These are phyloP conservation scores for Lerema accius DNA, from an alignment of 1,140 invertebrate species.

Conservation along the genomic window DNA sequence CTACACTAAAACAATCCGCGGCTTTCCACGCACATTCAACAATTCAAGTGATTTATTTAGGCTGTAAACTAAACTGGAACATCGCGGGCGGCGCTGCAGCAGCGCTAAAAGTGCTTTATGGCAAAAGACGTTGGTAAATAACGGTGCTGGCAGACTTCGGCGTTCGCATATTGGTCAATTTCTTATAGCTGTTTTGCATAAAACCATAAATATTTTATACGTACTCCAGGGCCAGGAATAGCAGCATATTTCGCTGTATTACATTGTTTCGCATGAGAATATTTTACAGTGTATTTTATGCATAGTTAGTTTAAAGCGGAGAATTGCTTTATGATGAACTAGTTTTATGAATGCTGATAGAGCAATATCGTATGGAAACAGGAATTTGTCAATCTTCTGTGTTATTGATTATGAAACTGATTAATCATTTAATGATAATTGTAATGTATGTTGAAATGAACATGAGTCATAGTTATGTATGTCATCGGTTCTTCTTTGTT, in stretches of 20 bases:
- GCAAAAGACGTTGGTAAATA: conserved; percentile 33
- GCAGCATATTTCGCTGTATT: conserved; percentile 8
- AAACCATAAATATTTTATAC: conserved; percentile 34
- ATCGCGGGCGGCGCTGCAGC: conserved; percentile 8
- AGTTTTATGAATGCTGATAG: no score
- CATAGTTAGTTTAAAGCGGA: background rate
- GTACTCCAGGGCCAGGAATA: conserved; percentile 19
- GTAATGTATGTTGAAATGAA: no score
- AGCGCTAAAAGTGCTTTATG: conserved; percentile 30
- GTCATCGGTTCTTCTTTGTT: no score
- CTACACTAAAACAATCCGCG: conserved; percentile 45
- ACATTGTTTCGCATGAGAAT: conserved; percentile 2
- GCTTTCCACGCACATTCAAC: conserved; percentile 77
- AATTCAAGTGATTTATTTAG: conserved; percentile 75
- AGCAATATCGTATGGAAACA: no score
- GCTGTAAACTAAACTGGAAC: conserved; percentile 45
- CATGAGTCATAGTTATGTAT: no score
- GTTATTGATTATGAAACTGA: no score
- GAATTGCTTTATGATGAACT: no score
- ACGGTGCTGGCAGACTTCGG: conserved; percentile 23
- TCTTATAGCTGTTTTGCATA: conserved; percentile 34
- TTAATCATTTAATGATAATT: no score
- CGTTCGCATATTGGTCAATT: conserved; percentile 34
- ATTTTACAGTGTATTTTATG: background rate
- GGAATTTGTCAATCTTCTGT: no score